Evolutionary conservation across 2,797 vertebrate genomes (phyloP).

Genomic region (Platalea minor): DNA sequence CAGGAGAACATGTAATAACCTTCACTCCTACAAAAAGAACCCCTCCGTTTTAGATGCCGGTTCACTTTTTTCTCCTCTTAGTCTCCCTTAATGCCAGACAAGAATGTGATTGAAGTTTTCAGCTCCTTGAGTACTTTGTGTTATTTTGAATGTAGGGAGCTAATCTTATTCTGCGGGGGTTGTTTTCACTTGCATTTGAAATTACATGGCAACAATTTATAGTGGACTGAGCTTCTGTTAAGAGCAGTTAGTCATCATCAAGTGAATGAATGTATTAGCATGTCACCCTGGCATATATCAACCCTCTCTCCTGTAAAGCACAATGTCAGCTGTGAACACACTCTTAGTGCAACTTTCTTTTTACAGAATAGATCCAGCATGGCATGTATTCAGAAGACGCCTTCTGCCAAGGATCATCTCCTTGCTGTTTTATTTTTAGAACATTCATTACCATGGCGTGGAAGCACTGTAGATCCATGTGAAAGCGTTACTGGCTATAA

Average conservation of each 20-base stretch:
- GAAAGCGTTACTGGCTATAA: neutral
- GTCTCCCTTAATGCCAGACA: neutral
- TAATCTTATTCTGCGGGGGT: neutral
- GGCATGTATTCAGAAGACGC: neutral
- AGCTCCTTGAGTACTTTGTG: neutral
- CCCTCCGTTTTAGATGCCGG: neutral
- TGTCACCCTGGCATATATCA: neutral
- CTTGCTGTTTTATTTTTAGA: conserved; percentile 1
- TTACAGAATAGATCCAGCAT: neutral
- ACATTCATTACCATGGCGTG: rapidly evolving
- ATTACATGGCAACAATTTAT: neutral
- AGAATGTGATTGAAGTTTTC: neutral
- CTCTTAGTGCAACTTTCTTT: neutral
- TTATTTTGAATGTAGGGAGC: neutral
- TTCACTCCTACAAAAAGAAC: neutral
- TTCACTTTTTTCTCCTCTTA: neutral
- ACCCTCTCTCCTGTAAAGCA: neutral
- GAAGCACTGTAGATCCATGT: neutral
- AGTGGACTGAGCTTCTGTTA: neutral
- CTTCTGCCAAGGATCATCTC: neutral
- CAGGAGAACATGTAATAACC: neutral
- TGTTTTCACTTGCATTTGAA: neutral
- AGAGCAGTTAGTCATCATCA: neutral
- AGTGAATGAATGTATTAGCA: neutral
- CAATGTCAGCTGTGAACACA: neutral